Evolutionary conservation across 2,888 invertebrate species (phyloP).

Genomic region (Xestia sexstrigata): DNA sequence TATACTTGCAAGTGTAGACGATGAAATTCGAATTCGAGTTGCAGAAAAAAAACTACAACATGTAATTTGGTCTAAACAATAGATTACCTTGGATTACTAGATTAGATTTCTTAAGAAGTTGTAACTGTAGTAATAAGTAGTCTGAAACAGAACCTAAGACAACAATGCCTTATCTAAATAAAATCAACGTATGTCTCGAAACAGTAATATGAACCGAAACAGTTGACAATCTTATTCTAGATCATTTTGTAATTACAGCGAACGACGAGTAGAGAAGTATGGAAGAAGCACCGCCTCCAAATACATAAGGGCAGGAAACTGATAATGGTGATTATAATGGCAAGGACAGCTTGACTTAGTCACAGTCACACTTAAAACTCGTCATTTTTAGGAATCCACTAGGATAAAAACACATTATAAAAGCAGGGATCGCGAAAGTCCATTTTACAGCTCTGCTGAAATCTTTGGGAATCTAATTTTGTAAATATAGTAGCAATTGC

Average conservation of each 20-base stretch:
- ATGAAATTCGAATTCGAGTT: too few relatives aligned
- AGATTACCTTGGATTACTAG: slow-evolving; percentile 31
- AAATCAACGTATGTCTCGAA: slow-evolving; percentile 8
- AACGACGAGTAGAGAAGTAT: background rate
- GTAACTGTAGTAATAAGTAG: slow-evolving; percentile 14
- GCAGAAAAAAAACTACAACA: background rate
- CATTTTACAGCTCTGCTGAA: background rate
- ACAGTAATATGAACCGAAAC: background rate
- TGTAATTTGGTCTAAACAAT: slow-evolving; percentile 28
- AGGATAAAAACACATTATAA: too few relatives aligned
- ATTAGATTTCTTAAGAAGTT: slow-evolving; percentile 33
- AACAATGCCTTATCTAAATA: slow-evolving; percentile 16
- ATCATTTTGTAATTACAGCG: slow-evolving; percentile 8
- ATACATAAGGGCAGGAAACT: too few relatives aligned
- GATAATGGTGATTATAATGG: too few relatives aligned
- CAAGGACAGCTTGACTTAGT: too few relatives aligned
- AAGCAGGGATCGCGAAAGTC: too few relatives aligned
- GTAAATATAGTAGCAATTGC: too few relatives aligned
- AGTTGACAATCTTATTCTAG: background rate
- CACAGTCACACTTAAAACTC: too few relatives aligned
- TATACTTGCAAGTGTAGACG: too few relatives aligned
- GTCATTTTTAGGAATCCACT: too few relatives aligned
- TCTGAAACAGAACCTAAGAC: slow-evolving; percentile 13
- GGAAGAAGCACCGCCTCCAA: too few relatives aligned
- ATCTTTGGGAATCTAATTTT: too few relatives aligned